These are phyloP conservation scores for Crocidura indochinensis DNA, from an alignment of 2,797 vertebrate genomes.

Conservation along the genomic window DNA sequence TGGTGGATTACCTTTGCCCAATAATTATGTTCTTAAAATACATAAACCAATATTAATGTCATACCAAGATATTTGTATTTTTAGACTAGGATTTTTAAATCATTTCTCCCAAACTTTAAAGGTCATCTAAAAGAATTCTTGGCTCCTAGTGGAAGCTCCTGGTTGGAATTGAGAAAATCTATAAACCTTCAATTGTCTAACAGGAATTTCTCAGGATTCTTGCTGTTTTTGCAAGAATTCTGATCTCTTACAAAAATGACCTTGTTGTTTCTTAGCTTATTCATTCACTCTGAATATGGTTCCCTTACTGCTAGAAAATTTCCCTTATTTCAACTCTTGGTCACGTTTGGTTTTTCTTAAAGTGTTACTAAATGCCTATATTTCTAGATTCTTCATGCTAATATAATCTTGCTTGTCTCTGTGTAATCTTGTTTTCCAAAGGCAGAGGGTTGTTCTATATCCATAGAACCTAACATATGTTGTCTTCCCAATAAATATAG, in stretches of 20 bases:
- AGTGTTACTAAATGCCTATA: neutral
- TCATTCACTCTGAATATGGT: neutral
- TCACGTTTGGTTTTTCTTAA: neutral
- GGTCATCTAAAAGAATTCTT: neutral
- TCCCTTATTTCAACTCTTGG: neutral
- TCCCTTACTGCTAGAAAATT: slow-evolving; percentile 7
- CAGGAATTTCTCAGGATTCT: slow-evolving; percentile 20
- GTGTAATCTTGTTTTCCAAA: slow-evolving; percentile 2
- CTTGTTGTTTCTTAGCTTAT: neutral
- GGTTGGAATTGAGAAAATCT: neutral
- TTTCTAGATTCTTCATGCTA: neutral
- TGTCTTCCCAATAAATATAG: slow-evolving; percentile 61
- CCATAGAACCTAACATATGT: slow-evolving; percentile 18
- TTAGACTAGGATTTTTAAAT: neutral
- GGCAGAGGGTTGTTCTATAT: slow-evolving; percentile 52
- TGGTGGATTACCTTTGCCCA: neutral
- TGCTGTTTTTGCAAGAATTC: neutral
- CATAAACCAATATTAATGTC: neutral
- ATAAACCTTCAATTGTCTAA: neutral
- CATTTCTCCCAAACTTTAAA: neutral
- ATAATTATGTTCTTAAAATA: neutral
- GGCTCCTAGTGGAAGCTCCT: neutral
- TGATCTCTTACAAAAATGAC: neutral
- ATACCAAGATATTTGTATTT: neutral
- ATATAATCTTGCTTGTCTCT: neutral